phyloP scores from a whole-genome alignment of 2,797 vertebrate genomes.

The Apogon hyalosoma region DNA sequence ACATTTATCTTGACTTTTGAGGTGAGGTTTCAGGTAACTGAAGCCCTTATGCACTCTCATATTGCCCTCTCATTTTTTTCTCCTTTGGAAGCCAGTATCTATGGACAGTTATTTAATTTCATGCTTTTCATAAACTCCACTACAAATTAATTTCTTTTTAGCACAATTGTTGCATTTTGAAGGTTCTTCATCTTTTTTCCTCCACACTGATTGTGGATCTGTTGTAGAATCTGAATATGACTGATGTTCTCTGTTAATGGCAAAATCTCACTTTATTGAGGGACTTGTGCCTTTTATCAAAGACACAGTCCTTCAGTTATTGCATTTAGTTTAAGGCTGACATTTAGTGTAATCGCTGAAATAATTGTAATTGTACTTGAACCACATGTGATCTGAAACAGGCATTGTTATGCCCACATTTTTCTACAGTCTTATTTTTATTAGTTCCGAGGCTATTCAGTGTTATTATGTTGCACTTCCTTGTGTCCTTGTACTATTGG shows the following conservation, averaged over 20 bases:
- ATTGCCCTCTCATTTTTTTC: conserved; percentile 50
- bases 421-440: conserved; percentile 4
- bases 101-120: conserved; percentile 89
- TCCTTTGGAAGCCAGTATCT: conserved; percentile 86
- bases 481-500: background rate
- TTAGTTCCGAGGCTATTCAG: background rate
- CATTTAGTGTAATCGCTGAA: conserved; percentile 25
- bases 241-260: conserved; percentile 87
- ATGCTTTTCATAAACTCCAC: conserved; percentile 89
- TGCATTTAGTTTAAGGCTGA: conserved; percentile 31
- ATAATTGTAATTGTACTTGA: conserved; percentile 28
- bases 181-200: conserved; percentile 89
- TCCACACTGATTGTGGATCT: conserved; percentile 86
- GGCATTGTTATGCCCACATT: conserved; percentile 15
- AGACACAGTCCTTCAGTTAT: conserved; percentile 24
- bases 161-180: conserved; percentile 86
- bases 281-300: conserved; percentile 42
- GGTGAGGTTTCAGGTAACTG: conserved; percentile 51
- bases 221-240: conserved; percentile 88
- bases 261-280: conserved; percentile 80
- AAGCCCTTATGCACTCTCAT: conserved; percentile 36
- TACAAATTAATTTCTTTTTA: conserved; percentile 78
- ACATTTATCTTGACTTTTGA: conserved; percentile 59
- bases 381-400: conserved; percentile 37
- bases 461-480: background rate